Percentiles rank a stretch among this genome's conserved stretches.
Evolutionary conservation across 2,888 invertebrate genomes (phyloP).

Genomic region (Drosophila kanekoi): DNA sequence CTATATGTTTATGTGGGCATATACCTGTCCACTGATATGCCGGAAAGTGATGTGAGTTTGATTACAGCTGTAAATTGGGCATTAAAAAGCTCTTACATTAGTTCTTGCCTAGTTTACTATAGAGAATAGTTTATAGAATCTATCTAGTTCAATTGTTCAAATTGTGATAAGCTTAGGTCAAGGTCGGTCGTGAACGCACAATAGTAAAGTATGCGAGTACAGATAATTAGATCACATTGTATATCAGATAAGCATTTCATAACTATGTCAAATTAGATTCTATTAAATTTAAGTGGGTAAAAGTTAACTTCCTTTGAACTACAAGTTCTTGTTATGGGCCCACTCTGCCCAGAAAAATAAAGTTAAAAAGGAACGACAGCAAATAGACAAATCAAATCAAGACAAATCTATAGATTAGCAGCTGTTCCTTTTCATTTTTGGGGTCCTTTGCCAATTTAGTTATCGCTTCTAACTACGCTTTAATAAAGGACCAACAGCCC

Average conservation of each 20-base stretch:
- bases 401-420: constrained; percentile 66
- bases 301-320: neutral
- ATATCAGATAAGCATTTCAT: too few species aligned
- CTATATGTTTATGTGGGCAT: neutral
- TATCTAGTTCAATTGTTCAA: too few species aligned
- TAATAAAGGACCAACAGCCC: constrained; percentile 65
- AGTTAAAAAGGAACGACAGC: constrained; percentile 23
- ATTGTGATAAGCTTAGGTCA: neutral
- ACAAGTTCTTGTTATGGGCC: neutral
- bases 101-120: constrained; percentile 9
- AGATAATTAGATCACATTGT: too few species aligned
- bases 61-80: constrained; percentile 38
- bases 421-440: constrained; percentile 47
- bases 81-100: constrained; percentile 41
- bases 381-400: constrained; percentile 68
- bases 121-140: constrained; percentile 1
- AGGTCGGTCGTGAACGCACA: neutral
- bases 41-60: constrained; percentile 14
- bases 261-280: neutral
- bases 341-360: neutral
- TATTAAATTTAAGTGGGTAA: neutral
- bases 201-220: neutral
- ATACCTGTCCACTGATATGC: constrained; percentile 11
- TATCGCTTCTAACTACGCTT: constrained; percentile 71
- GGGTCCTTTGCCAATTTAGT: constrained; percentile 36